A percentile compares a stretch with the other conserved stretches of the same genome.
phyloP scores from a whole-genome alignment of 2,888 invertebrate genomes.

The Lordiphosa fenestrarum region DNA sequence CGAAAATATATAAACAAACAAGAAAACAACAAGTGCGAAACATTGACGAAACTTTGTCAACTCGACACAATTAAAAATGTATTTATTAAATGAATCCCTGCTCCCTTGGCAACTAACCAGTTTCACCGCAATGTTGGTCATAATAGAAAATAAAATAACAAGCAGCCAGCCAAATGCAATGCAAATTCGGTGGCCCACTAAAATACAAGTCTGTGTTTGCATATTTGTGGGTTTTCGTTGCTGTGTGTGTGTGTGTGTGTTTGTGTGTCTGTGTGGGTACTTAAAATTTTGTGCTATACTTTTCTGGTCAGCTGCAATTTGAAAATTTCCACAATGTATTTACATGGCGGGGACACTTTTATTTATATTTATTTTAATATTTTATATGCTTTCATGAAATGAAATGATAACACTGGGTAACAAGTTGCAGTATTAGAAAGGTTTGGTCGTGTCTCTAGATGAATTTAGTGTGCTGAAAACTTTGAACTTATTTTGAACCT shows the following conservation, averaged over 20 bases:
- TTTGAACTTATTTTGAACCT: no score
- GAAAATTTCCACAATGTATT: no score
- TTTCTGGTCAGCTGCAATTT: background rate
- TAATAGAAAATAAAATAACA: conserved; percentile 1
- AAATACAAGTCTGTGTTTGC: conserved; percentile 4
- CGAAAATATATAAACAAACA: no score
- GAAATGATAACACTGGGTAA: no score
- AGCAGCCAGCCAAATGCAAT: conserved; percentile 2
- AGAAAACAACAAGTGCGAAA: no score
- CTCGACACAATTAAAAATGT: background rate
- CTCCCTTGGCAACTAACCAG: conserved; percentile 1
- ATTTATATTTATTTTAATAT: no score
- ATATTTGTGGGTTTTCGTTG: background rate
- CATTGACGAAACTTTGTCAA: no score
- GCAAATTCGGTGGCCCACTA: conserved; percentile 4
- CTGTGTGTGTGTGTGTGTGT: background rate
- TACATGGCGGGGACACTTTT: no score
- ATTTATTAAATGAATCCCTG: conserved; percentile 3
- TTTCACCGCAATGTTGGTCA: conserved; percentile 3
- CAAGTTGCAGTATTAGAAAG: no score
- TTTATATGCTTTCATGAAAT: no score
- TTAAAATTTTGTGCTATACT: background rate
- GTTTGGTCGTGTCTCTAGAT: no score
- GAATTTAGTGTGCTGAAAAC: no score
- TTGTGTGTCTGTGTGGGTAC: background rate